phyloP scores from a whole-genome alignment of 2,797 vertebrate genomes.

The Varecia variegata region DNA sequence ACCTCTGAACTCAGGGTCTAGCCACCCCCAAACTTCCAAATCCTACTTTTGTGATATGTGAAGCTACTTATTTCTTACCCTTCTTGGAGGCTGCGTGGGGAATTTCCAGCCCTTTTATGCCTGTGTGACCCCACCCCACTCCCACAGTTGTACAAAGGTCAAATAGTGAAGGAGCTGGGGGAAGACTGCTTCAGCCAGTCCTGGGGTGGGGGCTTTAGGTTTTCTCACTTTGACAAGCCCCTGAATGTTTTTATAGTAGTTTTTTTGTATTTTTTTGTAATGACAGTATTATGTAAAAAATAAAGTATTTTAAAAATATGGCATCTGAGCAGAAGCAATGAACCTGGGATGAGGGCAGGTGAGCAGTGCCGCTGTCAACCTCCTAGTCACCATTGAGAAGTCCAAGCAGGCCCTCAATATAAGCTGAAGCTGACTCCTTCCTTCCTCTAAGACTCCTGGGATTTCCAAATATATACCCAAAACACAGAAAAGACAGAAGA shows the following conservation, averaged over 20 bases:
- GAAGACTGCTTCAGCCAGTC: constrained; percentile 47
- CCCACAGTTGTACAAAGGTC: constrained; percentile 59
- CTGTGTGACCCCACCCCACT: constrained; percentile 60
- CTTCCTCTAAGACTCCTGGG: constrained; percentile 2
- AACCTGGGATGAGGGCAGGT: constrained; percentile 66
- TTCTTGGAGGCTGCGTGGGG: constrained; percentile 57
- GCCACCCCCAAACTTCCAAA: constrained; percentile 72
- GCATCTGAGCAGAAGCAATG: constrained; percentile 83
- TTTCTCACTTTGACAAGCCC: constrained; percentile 83
- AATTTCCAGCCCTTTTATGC: constrained; percentile 45
- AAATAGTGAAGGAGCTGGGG: constrained; percentile 50
- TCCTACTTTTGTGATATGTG: constrained; percentile 73
- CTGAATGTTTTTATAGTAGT: constrained; percentile 86
- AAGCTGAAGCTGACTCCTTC: background rate
- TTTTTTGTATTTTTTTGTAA: constrained; percentile 84
- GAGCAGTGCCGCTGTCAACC: background rate
- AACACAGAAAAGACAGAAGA: constrained; percentile 36
- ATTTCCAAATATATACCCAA: constrained; percentile 5
- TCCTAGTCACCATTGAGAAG: background rate
- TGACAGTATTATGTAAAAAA: constrained; percentile 84
- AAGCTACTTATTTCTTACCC: constrained; percentile 73
- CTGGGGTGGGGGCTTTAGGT: constrained; percentile 75
- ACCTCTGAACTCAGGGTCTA: constrained; percentile 79
- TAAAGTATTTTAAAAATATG: constrained; percentile 86
- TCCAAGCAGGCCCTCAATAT: background rate